Conservation (phyloP, 2,797 vertebrate genomes). For the Etheostoma perlongum region DNA sequence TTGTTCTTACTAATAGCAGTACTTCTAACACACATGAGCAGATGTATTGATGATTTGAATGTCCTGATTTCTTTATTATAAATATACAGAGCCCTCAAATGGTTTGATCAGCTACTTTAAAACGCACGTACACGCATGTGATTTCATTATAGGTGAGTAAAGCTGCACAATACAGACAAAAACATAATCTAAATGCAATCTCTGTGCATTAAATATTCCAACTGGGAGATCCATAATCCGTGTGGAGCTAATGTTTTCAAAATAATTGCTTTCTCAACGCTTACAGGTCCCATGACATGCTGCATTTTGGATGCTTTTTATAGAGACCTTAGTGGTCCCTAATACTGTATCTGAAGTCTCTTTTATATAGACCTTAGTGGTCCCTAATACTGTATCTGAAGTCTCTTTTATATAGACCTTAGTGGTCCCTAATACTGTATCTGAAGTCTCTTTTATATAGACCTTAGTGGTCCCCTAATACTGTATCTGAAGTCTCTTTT, state of each 20-base stretch:
- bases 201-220: background rate
- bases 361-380: no score
- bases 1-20: conserved; percentile 3
- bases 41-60: conserved; percentile 6
- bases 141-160: conserved; percentile 4
- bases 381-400: no score
- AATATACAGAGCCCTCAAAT: no score
- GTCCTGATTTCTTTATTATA: background rate
- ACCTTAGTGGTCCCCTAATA: no score
- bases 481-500: no score
- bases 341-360: no score
- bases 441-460: no score
- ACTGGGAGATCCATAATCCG: background rate
- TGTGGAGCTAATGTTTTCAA: conserved; percentile 6
- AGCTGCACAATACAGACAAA: background rate
- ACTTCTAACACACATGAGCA: background rate
- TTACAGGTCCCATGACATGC: no score
- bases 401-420: background rate
- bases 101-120: background rate
- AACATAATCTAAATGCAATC: conserved; percentile 27
- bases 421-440: no score
- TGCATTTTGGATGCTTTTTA: no score
- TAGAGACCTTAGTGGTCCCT: no score
- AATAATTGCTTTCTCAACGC: conserved; percentile 23
- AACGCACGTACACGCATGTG: background rate